Conservation (phyloP, 2,797 vertebrate species). For the Sebastes diaconus region DNA sequence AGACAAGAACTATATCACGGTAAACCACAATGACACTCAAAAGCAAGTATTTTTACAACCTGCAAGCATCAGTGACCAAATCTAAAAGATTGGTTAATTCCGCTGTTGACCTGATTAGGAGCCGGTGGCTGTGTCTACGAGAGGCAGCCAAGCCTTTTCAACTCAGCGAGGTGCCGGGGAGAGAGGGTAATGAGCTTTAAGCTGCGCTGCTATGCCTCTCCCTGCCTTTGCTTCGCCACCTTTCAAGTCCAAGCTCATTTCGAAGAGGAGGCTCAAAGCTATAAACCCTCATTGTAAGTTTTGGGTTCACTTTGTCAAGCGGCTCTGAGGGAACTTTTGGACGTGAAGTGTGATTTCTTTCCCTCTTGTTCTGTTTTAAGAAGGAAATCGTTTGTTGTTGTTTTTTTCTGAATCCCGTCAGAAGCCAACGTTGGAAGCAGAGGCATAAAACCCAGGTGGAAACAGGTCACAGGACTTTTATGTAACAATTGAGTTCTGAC, state of each 20-base stretch:
- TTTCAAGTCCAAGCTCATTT: conserved; percentile 78
- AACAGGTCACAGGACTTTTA: conserved; percentile 61
- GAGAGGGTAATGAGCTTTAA: conserved; percentile 87
- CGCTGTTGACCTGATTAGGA: conserved; percentile 86
- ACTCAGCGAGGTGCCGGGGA: conserved; percentile 84
- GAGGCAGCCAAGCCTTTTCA: conserved; percentile 83
- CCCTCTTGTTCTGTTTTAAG: conserved; percentile 60
- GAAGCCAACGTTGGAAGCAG: conserved; percentile 52
- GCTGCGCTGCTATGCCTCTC: conserved; percentile 80
- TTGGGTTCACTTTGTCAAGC: conserved; percentile 55
- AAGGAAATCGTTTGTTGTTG: conserved; percentile 66
- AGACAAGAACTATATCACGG: conserved; percentile 79
- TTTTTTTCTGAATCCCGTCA: conserved; percentile 63
- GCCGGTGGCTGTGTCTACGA: conserved; percentile 82
- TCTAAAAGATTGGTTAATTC: conserved; percentile 86
- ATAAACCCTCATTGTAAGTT: conserved; percentile 53
- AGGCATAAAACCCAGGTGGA: conserved; percentile 64
- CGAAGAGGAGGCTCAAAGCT: conserved; percentile 59
- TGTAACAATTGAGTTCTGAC: conserved; percentile 49
- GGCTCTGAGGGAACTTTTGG: conserved; percentile 50
- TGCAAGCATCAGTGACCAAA: conserved; percentile 87
- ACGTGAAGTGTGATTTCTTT: conserved; percentile 39
- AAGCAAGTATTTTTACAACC: conserved; percentile 87
- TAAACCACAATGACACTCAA: conserved; percentile 82
- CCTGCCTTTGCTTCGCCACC: conserved; percentile 64